These are phyloP conservation scores for Zenarchopterus dispar DNA, from an alignment of 2,797 vertebrate genomes.

Conservation along the genomic window DNA sequence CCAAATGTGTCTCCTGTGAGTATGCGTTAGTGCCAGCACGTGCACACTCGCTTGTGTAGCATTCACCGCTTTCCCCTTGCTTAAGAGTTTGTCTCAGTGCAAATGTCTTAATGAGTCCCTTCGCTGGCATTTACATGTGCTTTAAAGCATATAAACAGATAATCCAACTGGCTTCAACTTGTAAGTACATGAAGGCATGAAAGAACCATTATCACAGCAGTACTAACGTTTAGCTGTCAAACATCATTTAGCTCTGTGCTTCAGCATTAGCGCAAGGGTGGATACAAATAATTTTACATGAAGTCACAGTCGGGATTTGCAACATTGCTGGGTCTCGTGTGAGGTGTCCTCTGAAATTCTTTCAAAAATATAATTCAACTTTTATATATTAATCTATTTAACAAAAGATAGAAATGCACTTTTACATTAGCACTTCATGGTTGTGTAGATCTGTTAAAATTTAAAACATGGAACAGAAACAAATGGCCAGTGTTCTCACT, in stretches of 20 bases:
- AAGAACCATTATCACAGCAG: background rate
- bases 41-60: conserved; percentile 45
- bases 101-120: conserved; percentile 69
- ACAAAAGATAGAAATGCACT: background rate
- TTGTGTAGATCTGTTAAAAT: background rate
- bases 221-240: background rate
- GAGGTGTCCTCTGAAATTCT: background rate
- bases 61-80: conserved; percentile 35
- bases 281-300: no score
- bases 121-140: conserved; percentile 65
- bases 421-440: background rate
- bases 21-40: background rate
- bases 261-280: background rate
- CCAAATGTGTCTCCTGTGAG: conserved; percentile 51
- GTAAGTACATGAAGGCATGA: background rate
- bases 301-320: no score
- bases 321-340: no score
- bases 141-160: conserved; percentile 65
- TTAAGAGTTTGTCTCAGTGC: conserved; percentile 49
- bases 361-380: background rate
- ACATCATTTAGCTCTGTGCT: conserved; percentile 11
- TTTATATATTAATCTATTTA: background rate
- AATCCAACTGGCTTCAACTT: conserved; percentile 43
- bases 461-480: background rate
- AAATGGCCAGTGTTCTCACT: background rate